A percentile compares a stretch with the other conserved stretches of the same genome.
These are phyloP conservation scores for Chitala chitala DNA, from an alignment of 2,113 vertebrate genomes.

Conservation along the genomic window DNA sequence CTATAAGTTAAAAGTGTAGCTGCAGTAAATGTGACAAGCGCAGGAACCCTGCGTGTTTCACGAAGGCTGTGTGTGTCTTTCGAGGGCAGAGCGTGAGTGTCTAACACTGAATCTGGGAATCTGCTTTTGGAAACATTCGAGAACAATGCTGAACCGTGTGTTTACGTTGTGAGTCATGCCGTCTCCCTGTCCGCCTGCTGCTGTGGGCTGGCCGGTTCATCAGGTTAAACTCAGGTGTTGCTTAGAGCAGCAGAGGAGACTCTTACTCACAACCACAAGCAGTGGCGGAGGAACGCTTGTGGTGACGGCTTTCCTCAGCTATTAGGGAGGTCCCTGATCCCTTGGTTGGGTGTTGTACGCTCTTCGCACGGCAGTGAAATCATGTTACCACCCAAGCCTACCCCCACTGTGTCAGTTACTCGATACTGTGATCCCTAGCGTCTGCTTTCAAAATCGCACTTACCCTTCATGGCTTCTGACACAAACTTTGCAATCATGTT, in stretches of 20 bases:
- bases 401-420: not conserved
- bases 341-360: not conserved
- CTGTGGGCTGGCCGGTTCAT: not conserved
- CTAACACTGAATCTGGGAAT: slow-evolving; percentile 8
- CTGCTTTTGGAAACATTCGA: not conserved
- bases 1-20: no score
- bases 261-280: not conserved
- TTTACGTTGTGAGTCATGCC: slow-evolving; percentile 20
- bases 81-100: not conserved
- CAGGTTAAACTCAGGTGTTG: not conserved
- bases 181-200: not conserved
- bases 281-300: not conserved
- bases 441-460: not conserved
- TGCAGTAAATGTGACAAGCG: no score
- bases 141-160: not conserved
- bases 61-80: not conserved
- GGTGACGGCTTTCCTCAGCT: slow-evolving; percentile 6
- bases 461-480: not conserved
- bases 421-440: no score
- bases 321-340: not conserved
- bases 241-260: not conserved
- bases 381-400: not conserved
- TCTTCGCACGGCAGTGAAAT: not conserved
- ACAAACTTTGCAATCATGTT: slow-evolving; percentile 1
- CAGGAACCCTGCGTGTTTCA: not conserved